Conservation (phyloP, 2,797 vertebrate genomes). For the Podargus strigoides region DNA sequence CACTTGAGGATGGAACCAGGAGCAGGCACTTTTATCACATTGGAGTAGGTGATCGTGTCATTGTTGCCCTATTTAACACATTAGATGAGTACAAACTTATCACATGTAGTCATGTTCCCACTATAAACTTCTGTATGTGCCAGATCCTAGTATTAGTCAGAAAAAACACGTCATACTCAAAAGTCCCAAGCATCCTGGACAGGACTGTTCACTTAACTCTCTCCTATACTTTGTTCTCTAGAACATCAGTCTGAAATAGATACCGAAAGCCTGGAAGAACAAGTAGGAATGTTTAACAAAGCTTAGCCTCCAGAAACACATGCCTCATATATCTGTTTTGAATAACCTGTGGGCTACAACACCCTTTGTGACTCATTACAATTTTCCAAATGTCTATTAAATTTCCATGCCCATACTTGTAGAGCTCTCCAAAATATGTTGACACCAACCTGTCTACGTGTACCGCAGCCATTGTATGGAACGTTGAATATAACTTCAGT, state of each 20-base stretch:
- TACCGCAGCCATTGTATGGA: conserved; percentile 78
- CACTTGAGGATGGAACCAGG: conserved; percentile 73
- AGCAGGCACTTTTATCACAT: conserved; percentile 66
- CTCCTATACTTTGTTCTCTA: neutral
- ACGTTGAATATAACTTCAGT: conserved; percentile 78
- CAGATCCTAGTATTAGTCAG: neutral
- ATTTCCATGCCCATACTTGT: neutral
- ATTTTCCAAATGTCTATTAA: neutral
- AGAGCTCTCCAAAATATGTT: neutral
- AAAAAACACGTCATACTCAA: neutral
- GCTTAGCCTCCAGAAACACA: neutral
- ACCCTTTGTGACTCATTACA: neutral
- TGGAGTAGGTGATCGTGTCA: conserved; percentile 79
- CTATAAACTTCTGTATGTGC: neutral
- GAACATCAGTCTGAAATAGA: neutral
- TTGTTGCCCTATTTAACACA: conserved; percentile 70
- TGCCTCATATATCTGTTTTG: neutral
- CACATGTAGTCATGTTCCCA: neutral
- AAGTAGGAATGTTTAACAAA: neutral
- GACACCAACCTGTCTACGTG: conserved; percentile 68
- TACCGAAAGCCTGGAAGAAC: neutral
- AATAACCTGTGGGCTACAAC: neutral
- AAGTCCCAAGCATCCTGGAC: neutral
- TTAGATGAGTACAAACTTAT: neutral
- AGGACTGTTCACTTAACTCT: neutral